Conservation (phyloP, 2,888 invertebrate species). For the Agonopterix subpropinquella region DNA sequence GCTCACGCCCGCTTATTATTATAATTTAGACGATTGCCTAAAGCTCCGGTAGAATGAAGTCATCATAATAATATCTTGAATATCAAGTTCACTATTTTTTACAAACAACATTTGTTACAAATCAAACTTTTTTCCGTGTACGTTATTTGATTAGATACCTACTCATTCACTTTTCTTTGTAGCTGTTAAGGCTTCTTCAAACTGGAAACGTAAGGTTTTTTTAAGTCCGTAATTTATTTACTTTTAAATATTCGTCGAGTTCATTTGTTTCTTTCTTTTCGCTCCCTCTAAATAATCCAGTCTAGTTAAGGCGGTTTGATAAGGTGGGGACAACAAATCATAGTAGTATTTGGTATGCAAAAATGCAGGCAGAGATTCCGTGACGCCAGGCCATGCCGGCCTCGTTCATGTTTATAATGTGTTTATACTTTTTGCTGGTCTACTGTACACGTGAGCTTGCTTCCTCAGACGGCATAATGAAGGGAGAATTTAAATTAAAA, state of each 20-base stretch:
- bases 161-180: not conserved
- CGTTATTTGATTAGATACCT: not conserved
- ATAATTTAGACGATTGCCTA: constrained; percentile 73
- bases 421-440: constrained; percentile 53
- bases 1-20: constrained; percentile 73
- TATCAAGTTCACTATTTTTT: constrained; percentile 26
- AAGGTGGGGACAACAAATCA: constrained; percentile 52
- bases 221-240: no score
- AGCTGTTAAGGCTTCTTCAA: no score
- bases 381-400: constrained; percentile 55
- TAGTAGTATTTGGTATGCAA: constrained; percentile 62
- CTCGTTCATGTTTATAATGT: constrained; percentile 55
- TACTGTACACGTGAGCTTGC: constrained; percentile 38
- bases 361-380: constrained; percentile 66
- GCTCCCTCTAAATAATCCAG: constrained; percentile 26
- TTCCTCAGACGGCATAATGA: constrained; percentile 38
- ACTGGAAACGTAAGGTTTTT: no score
- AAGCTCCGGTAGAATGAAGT: constrained; percentile 67
- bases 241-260: no score
- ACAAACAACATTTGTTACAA: not conserved
- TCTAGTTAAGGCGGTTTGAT: constrained; percentile 33
- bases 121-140: not conserved
- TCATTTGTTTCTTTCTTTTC: not conserved
- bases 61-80: constrained; percentile 45
- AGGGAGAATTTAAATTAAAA: constrained; percentile 36